Base-by-base conservation (phyloP, 2,888 invertebrate species). In the Nyleta sp. region DNA sequence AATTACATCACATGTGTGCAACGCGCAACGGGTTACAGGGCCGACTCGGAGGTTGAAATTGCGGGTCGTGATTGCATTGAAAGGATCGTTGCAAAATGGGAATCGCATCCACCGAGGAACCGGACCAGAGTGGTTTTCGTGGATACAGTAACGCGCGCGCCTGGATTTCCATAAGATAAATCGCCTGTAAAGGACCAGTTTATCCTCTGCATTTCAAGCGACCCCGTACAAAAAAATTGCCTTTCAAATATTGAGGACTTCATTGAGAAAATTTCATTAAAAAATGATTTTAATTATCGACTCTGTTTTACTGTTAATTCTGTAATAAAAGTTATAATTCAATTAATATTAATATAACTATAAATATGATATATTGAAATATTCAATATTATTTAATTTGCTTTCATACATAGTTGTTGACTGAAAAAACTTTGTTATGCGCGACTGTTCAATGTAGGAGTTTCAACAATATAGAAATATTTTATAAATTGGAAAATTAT, bases 101-200 rank as follows among this genome's bases (percentile, higher is more conserved):
- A 74, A 78, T 74, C 78, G 52, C 71, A 71, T 74, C 76, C 76
- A 42, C 17, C 52, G 71, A 65, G 38, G 71, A 73, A 78, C 78
- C 71, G 74, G 78, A 70, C 70, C 53, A 22, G 59, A 70, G 60
- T 75, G 55, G 68, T 71, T 79, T 75, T 75, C 75, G 67, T 74
- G 67, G 79, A 79, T 79, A 79, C 72, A 60, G 75, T 79, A 75
- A 68, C 79, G 67, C 50, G 53, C 55, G 17, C 46, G 13, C 38
- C 28, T 35, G 50, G 53, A 79, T 72, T 79, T 79, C 67, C 79
- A 75, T 79, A 72, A 67, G 71, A 80, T 81, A 72, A 78, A 74
- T 67, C 64, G 73, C 72, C 62, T 46, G 50, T 46, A 52, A 50
- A 60, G 18, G 67, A 74, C 74, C 59, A 65, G 73, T 73, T 57